These are phyloP conservation scores for Anomalospiza imberbis DNA, from an alignment of 2,797 vertebrate species.

Conservation along the genomic window DNA sequence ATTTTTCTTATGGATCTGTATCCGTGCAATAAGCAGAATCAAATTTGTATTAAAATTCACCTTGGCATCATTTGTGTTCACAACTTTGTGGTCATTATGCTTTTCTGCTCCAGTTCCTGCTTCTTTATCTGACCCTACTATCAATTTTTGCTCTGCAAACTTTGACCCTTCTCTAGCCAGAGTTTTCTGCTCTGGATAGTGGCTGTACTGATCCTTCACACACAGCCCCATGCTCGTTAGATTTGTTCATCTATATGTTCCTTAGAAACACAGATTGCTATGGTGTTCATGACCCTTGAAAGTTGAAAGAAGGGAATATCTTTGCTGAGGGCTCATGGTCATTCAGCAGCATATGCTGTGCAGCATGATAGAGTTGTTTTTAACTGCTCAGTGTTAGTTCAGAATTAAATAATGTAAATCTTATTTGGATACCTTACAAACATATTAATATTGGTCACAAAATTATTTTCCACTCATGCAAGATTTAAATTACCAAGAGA, in stretches of 20 bases:
- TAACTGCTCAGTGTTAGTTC: neutral
- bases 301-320: neutral
- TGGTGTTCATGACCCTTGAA: neutral
- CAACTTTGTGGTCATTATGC: neutral
- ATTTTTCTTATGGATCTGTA: neutral
- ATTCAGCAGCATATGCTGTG: neutral
- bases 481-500: neutral
- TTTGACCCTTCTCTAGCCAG: neutral
- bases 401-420: neutral
- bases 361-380: neutral
- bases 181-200: neutral
- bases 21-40: neutral
- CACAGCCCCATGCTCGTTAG: neutral
- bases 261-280: neutral
- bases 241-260: neutral
- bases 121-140: neutral
- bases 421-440: neutral
- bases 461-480: neutral
- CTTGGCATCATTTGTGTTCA: slow-evolving; percentile 11
- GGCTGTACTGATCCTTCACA: neutral
- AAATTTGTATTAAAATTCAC: slow-evolving; percentile 53
- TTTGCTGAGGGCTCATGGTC: neutral
- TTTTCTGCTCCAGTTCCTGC: neutral
- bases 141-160: neutral
- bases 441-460: neutral